Conservation (phyloP, 2,113 vertebrate species). For the Benitochromis conjunctus region DNA sequence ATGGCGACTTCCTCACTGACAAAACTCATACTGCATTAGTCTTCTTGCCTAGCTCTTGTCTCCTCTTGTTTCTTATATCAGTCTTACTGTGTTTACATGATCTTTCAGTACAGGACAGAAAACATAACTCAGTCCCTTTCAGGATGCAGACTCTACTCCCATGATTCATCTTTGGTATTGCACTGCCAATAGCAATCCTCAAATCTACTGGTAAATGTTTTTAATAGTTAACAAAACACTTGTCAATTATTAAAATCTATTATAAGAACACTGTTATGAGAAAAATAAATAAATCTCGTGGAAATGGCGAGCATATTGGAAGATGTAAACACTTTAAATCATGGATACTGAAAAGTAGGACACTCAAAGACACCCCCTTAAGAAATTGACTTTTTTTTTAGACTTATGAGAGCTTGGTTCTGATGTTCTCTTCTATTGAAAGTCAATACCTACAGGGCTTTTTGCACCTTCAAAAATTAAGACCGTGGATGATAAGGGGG, state of each 20-base stretch:
- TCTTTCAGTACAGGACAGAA: conserved; percentile 1
- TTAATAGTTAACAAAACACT: not conserved
- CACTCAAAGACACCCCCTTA: no score
- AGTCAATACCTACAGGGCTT: not conserved
- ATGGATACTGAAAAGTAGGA: not conserved
- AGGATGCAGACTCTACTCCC: not conserved
- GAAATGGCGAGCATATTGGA: rapidly evolving
- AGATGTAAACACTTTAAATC: not conserved
- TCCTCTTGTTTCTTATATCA: conserved; percentile 24
- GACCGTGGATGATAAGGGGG: not conserved
- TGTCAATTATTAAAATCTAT: not conserved
- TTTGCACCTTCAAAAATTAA: not conserved
- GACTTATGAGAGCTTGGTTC: not conserved
- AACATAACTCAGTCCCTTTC: conserved; percentile 17
- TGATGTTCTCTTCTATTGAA: not conserved
- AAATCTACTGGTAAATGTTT: not conserved
- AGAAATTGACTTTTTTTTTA: not conserved
- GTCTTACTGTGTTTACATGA: conserved; percentile 18
- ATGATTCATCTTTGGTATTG: not conserved
- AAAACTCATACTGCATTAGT: conserved; percentile 14
- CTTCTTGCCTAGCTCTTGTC: conserved; percentile 5
- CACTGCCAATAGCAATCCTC: not conserved
- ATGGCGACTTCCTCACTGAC: conserved; percentile 12
- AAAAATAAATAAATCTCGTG: not conserved
- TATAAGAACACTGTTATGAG: not conserved